Evolutionary conservation across 2,113 vertebrate species (phyloP).

Genomic region (Forbesichthys agassizii): DNA sequence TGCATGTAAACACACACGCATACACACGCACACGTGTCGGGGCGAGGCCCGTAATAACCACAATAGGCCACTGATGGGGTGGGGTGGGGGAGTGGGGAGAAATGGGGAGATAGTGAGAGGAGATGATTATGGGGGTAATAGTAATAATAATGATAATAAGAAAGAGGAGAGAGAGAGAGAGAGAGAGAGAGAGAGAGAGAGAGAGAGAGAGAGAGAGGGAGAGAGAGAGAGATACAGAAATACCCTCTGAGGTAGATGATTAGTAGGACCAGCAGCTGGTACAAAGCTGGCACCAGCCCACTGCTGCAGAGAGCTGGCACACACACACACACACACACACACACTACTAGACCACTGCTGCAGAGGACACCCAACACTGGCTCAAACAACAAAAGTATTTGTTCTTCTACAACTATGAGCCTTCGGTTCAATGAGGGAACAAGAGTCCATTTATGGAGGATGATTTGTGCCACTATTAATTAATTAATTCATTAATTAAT

Average conservation of each 20-base stretch:
- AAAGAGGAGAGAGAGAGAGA: conserved; percentile 13
- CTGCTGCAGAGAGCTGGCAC: conserved; percentile 70
- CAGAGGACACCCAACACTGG: conserved; percentile 58
- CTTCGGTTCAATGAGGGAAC: too few species aligned
- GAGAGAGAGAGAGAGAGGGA: conserved; percentile 36
- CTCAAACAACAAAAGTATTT: conserved; percentile 35
- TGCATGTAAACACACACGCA: too few species aligned
- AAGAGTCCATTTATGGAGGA: too few species aligned
- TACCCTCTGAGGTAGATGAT: conserved; percentile 68
- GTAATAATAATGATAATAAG: conserved; percentile 66
- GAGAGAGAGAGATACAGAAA: conserved; percentile 48
- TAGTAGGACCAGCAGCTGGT: conserved; percentile 75
- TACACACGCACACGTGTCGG: too few species aligned
- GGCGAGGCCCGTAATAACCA: conserved; percentile 1
- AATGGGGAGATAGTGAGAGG: conserved; percentile 28
- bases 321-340: conserved; percentile 22
- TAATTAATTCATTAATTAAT: too few species aligned
- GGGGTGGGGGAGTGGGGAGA: conserved; percentile 8
- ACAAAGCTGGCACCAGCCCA: conserved; percentile 63
- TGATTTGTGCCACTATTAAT: too few species aligned
- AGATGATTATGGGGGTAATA: conserved; percentile 67
- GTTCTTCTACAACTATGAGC: too few species aligned
- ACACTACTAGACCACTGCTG: conserved; percentile 52
- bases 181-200: too few species aligned
- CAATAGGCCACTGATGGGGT: neutral